Base-by-base conservation (phyloP, 2,113 vertebrate genomes). In the Bambusicola thoracicus region DNA sequence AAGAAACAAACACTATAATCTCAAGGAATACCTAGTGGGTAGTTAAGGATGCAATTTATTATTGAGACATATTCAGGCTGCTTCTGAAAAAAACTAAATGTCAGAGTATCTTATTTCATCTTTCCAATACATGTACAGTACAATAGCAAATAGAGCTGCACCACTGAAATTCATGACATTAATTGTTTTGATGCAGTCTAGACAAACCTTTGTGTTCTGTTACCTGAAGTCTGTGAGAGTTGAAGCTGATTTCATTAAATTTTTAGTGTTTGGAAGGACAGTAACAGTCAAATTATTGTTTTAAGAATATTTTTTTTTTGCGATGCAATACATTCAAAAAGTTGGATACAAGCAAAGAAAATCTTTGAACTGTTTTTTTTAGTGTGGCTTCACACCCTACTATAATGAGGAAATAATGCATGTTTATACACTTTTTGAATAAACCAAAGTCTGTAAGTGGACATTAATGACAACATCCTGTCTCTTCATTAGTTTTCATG, bases 401-500 rank as follows among this genome's bases (percentile, higher is more conserved):
- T 83, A 86, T 90, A 53, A 78, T 94, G 95, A 96, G 95, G 94
- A 96, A 96, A 96, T 93, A 91, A 91, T 58, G 92, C 97, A 97
- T 97, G 97, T 97, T 98, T 98, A 97, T 97, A 98, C 85, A 91
- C 91, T 96, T 98, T 98, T 98, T 97, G 92, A 98, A 98, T 98
- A 98, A 98, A 97, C 87, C 95, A 96, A 94, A 96, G 88, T 98
- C 97, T 97, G 89, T 98, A 98, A 98, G 97, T 98, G 97, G 97
- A 98, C 97, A 98, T 97, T 97, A 97, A 96, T 97, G 91, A 97
- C 95, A 97, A 96, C 96, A 97, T 98, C 95, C 95, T 97, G 97
- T 96, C 97, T 98, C 97, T 94, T 97, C 96, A 96, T 98, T 98
- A 98, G 94, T 97, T 97, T 95, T 92, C 95, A 97, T 76, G 13